These are phyloP conservation scores for Nibea albiflora DNA, from an alignment of 2,113 vertebrate species.

Conservation along the genomic window DNA sequence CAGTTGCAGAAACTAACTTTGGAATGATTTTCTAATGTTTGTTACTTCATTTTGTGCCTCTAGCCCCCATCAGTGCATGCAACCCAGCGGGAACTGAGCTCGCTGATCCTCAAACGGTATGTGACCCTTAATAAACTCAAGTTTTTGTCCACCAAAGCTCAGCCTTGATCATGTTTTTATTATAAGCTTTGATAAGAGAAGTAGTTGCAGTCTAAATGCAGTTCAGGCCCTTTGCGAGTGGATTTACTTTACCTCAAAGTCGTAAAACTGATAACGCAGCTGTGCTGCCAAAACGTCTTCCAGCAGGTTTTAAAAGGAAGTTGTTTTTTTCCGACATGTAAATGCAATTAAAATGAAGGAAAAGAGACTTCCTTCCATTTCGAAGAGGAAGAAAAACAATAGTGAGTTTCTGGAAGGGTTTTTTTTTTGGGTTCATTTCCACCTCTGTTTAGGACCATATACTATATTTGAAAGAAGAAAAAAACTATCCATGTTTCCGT, in stretches of 20 bases:
- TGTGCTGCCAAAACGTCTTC: constrained; percentile 10
- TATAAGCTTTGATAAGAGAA: constrained; percentile 26
- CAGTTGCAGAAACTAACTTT: background rate
- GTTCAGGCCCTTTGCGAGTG: constrained; percentile 23
- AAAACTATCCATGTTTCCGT: constrained; percentile 3
- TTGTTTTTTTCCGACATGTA: constrained; percentile 40
- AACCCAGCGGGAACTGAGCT: constrained; percentile 85
- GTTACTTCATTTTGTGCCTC: constrained; percentile 30
- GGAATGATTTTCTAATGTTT: background rate
- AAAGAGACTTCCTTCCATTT: constrained; percentile 72
- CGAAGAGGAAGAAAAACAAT: constrained; percentile 40
- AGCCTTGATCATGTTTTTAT: constrained; percentile 14
- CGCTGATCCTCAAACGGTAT: constrained; percentile 83
- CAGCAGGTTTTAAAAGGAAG: constrained; percentile 49
- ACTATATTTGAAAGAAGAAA: constrained; percentile 3
- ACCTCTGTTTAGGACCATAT: constrained; percentile 16
- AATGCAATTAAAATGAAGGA: constrained; percentile 67
- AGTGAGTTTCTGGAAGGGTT: constrained; percentile 19
- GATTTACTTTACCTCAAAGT: constrained; percentile 15
- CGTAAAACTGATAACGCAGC: constrained; percentile 26
- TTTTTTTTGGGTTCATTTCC: too few relatives aligned
- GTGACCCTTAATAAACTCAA: constrained; percentile 44
- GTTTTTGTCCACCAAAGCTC: background rate
- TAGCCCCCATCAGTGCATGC: constrained; percentile 80
- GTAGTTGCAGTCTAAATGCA: constrained; percentile 14